A percentile compares a stretch with the other conserved stretches of the same genome.
phyloP scores from a whole-genome alignment of 2,888 invertebrate species.

The Zelleria hepariella region DNA sequence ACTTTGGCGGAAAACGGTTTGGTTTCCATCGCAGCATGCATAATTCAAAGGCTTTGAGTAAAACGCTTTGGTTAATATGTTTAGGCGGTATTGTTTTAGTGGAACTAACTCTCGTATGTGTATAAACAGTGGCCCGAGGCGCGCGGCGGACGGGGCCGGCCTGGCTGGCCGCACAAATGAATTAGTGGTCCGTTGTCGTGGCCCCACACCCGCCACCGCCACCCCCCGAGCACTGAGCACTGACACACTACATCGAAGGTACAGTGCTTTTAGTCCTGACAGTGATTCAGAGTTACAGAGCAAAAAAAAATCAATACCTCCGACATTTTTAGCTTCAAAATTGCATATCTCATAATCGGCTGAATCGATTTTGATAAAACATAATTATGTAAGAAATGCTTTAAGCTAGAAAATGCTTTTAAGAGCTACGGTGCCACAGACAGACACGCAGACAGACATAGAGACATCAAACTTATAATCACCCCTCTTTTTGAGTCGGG shows the following conservation, averaged over 20 bases:
- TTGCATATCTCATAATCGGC: no score
- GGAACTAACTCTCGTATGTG: constrained; percentile 69
- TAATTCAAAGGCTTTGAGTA: constrained; percentile 62
- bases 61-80: constrained; percentile 67
- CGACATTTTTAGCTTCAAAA: no score
- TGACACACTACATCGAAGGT: neutral
- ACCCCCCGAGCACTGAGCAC: constrained; percentile 18
- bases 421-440: no score
- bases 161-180: constrained; percentile 54
- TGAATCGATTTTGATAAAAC: no score
- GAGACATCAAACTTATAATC: no score
- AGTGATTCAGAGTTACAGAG: no score
- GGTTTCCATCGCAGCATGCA: constrained; percentile 23
- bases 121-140: constrained; percentile 57
- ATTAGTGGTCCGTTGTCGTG: constrained; percentile 50
- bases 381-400: no score
- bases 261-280: neutral
- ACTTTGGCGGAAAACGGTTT: constrained; percentile 31
- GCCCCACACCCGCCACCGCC: constrained; percentile 20
- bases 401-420: no score
- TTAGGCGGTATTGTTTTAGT: constrained; percentile 57
- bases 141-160: constrained; percentile 36
- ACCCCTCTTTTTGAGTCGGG: no score
- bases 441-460: no score
- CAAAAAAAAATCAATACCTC: no score